Conservation (phyloP, 2,797 vertebrate species). For the Orientallactaga sibirica region DNA sequence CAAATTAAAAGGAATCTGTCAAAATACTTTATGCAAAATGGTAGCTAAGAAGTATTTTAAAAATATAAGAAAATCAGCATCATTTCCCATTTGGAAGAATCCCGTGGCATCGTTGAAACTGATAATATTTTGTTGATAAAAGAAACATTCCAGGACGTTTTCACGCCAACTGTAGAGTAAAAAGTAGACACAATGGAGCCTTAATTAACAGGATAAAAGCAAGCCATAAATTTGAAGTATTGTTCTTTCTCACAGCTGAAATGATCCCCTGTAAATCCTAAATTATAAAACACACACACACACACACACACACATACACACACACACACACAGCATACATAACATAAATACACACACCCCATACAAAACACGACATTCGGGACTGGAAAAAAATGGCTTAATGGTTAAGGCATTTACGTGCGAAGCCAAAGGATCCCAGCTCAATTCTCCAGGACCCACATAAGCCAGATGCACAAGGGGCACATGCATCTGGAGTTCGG, state of each 20-base stretch:
- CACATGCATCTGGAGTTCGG: too few relatives aligned
- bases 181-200: background rate
- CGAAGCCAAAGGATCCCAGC: too few relatives aligned
- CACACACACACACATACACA: background rate
- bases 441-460: too few relatives aligned
- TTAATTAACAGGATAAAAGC: conserved; percentile 52
- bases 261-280: background rate
- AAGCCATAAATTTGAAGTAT: background rate
- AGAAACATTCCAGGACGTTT: conserved; percentile 43
- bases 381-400: too few relatives aligned
- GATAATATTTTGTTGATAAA: conserved; percentile 5
- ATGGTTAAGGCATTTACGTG: too few relatives aligned
- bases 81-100: conserved; percentile 14
- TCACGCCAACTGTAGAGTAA: background rate
- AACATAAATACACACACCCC: too few relatives aligned
- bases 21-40: conserved; percentile 21
- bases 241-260: background rate
- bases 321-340: background rate
- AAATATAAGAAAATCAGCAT: conserved; percentile 49
- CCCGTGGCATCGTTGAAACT: conserved; percentile 15
- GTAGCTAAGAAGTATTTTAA: conserved; percentile 50
- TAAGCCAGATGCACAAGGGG: too few relatives aligned
- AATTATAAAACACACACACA: background rate
- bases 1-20: conserved; percentile 31
- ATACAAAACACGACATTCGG: too few relatives aligned